Evolutionary conservation across 2,113 vertebrate genomes (phyloP).

Genomic region (Gopherus flavomarginatus): DNA sequence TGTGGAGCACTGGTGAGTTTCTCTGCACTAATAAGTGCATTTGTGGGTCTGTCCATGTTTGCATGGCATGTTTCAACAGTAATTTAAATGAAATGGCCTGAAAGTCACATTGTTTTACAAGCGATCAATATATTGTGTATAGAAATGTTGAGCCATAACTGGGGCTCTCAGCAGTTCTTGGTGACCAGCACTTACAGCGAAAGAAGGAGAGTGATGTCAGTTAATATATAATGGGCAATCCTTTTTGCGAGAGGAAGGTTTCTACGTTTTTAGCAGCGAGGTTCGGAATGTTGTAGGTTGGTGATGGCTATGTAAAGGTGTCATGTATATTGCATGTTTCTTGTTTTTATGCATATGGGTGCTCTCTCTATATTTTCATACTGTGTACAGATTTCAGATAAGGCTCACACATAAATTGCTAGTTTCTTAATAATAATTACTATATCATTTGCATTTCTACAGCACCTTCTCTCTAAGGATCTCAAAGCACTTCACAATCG

Average conservation of each 20-base stretch:
- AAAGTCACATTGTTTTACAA: not conserved
- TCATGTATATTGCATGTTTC: not conserved
- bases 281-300: not conserved
- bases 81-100: not conserved
- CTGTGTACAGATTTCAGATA: constrained; percentile 1
- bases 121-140: not conserved
- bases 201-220: not conserved
- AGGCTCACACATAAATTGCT: constrained; percentile 9
- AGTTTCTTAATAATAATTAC: constrained; percentile 43
- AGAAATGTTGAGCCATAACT: not conserved
- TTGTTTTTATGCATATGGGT: not conserved
- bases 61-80: not conserved
- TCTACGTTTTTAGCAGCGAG: not conserved
- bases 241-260: not conserved
- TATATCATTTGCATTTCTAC: constrained; percentile 2
- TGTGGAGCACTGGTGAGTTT: constrained; percentile 1
- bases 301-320: not conserved
- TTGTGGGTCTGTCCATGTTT: not conserved
- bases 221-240: not conserved
- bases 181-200: not conserved
- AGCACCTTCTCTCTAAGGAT: constrained; percentile 11
- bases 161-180: not conserved
- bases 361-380: not conserved
- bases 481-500: constrained; percentile 19
- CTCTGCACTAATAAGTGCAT: not conserved